Percentiles rank a stretch among this genome's conserved stretches.
Conservation (phyloP, 1,140 invertebrate species). For the Drosophila ironensis region DNA sequence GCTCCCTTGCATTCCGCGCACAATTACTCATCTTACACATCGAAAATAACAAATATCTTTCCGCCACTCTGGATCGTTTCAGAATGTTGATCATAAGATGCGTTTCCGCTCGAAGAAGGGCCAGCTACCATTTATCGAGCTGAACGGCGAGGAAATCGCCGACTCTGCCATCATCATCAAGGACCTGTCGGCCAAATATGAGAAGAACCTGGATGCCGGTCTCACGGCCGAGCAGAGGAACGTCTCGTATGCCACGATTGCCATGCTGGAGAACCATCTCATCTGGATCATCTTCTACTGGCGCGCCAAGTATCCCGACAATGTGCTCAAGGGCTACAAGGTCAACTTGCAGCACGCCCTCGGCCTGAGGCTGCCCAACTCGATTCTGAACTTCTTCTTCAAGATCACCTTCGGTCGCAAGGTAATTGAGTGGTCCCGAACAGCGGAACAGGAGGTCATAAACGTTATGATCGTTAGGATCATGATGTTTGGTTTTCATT, state of each 20-base stretch:
- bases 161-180: slow-evolving; percentile 95
- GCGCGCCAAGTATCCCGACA: slow-evolving; percentile 93
- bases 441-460: slow-evolving; percentile 6
- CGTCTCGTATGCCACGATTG: slow-evolving; percentile 95
- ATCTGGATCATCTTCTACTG: slow-evolving; percentile 94
- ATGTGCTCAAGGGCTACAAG: slow-evolving; percentile 93
- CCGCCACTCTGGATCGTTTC: slow-evolving; percentile 83
- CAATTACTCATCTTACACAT: slow-evolving; percentile 43
- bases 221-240: slow-evolving; percentile 92
- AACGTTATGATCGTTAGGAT: too few species aligned
- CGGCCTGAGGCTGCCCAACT: slow-evolving; percentile 93
- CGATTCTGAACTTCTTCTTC: slow-evolving; percentile 94
- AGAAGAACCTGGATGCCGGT: slow-evolving; percentile 90
- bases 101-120: slow-evolving; percentile 97
- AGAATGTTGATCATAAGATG: slow-evolving; percentile 97
- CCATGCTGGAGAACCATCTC: slow-evolving; percentile 97
- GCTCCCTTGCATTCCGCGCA: slow-evolving; percentile 24
- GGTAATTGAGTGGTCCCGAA: slow-evolving; percentile 84
- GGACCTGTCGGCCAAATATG: slow-evolving; percentile 91
- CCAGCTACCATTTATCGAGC: slow-evolving; percentile 94
- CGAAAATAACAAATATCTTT: slow-evolving; percentile 12
- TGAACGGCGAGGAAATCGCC: slow-evolving; percentile 96
- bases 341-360: slow-evolving; percentile 94
- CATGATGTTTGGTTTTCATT: slow-evolving; percentile 17
- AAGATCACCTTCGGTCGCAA: slow-evolving; percentile 93